These are phyloP conservation scores for Cettia cetti DNA, from an alignment of 2,113 vertebrate species.

Conservation along the genomic window DNA sequence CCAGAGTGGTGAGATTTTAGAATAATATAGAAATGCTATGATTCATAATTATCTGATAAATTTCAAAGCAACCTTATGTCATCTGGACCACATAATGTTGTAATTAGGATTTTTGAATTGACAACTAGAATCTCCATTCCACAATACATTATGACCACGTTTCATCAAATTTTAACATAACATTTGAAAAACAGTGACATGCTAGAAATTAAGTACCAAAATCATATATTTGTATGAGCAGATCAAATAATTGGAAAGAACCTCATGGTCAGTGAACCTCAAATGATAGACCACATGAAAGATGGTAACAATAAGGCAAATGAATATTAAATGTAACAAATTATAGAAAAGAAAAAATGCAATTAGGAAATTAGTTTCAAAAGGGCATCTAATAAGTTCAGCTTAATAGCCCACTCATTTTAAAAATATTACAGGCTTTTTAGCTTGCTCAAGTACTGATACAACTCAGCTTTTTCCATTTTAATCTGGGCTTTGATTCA, in stretches of 20 bases:
- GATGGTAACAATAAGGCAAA: neutral
- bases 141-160: neutral
- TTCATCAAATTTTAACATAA: neutral
- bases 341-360: neutral
- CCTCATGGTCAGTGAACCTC: neutral
- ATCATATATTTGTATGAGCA: neutral
- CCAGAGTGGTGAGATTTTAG: neutral
- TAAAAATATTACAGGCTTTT: neutral
- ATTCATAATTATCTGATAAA: neutral
- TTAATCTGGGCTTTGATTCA: neutral
- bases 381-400: neutral
- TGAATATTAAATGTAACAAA: conserved; percentile 40
- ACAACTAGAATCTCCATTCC: neutral
- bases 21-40: neutral
- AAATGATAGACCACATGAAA: neutral
- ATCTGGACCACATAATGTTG: neutral
- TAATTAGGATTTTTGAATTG: neutral
- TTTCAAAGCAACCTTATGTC: neutral
- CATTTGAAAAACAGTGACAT: neutral
- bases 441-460: neutral
- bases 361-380: conserved; percentile 28
- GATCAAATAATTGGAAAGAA: neutral
- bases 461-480: neutral
- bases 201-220: neutral
- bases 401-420: neutral